Base-by-base conservation (phyloP, 2,888 invertebrate species). In the Panorpa germanica region DNA sequence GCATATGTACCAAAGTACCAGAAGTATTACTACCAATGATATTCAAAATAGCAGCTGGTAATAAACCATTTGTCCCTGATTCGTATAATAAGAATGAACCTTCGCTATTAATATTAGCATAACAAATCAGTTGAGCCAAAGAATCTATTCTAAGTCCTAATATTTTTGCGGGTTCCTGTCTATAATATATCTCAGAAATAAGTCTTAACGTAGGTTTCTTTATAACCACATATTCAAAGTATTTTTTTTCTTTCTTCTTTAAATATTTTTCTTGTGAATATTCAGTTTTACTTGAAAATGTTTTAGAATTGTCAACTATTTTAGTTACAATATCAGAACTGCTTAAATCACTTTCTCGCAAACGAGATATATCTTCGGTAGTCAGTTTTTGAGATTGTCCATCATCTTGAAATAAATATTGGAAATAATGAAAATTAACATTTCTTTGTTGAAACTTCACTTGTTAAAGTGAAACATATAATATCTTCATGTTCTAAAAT, bases 241-340 rank as follows among this genome's bases (percentile, higher is more conserved):
- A 95, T 54, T 95, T 95, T 42, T 77, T 80, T 44, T 85, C 82
- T 51, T 98, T 98, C 50, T 95, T 95, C 43, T 77, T 80, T 24
- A 95, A 62, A 51, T 95, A 96, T 50, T 95, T 95, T 41, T 85
- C 83, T 51, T 95, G 83, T 0, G 82, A 78, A 51, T 75, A 95
- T 44, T 81, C 85, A 0, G 91, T 95, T 61, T 93, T 93, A 32
- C 69, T 63, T 20, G 68, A 65, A 51, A 95, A 96, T 2, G 91
- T 88, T 39, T 73, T 76, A 10, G 91, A 95, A 48, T 91, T 91
- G 36, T 76, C 78, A 28, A 95, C 78, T 9, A 96, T 61, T 31
- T 78, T 76, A 37, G 70, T 78, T 4, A 95, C 74, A 39, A 95
- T 86, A 44, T 80, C 76, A 11, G 70, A 70, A 0, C 85, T 83